Base-by-base conservation (phyloP, 2,797 vertebrate genomes). In the Sciurus carolinensis region DNA sequence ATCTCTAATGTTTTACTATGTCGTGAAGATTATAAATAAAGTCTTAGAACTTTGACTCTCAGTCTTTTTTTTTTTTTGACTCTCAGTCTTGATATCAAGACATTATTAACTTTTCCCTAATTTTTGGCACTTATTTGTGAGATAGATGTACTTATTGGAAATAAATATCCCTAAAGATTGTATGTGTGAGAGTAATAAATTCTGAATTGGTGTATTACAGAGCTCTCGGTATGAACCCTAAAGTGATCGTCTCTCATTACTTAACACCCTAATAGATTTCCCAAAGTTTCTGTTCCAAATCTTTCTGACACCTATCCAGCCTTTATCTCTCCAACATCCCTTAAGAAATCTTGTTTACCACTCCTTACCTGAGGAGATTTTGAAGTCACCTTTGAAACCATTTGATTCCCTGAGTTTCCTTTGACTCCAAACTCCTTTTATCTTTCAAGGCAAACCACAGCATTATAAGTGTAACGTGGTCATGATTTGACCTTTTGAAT, bases 81-180 rank as follows among this genome's bases (percentile, higher is more conserved):
- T 87, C 8, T 66, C 15, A 64, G 24, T 77, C 57, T 90, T 77
- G 18, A 94, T n/a, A 52, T 71, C 47, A 64, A 71, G n/a, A 14
- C 75, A 67, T 22, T 90, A 84, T n/a, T 85, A 20, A 94, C 72
- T 95, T 96, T 80, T 85, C 89, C 36, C 17, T 94, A 87, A 90
- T n/a, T 77, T 90, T 84, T 91, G 17, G 24, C 89, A 18, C 22
- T 80, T 93, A 57, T 54, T 87, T 76, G 44, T 93, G 42, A 95
- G 50, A 62, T 59, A 86, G 12, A 82, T 84, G 26, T 64, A 5
- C 47, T 83, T 54, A 89, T n/a, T 42, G 54, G n/a, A 69, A 90
- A 57, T 77, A 79, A 91, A 52, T 20, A 62, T 14, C 4, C 17
- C 9, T n/a, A 39, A 89, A 50, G 12, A 1, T 87, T 87, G 39